Evolutionary conservation across 1,140 invertebrate species (phyloP).

Genomic region (Pachypsylla venusta): DNA sequence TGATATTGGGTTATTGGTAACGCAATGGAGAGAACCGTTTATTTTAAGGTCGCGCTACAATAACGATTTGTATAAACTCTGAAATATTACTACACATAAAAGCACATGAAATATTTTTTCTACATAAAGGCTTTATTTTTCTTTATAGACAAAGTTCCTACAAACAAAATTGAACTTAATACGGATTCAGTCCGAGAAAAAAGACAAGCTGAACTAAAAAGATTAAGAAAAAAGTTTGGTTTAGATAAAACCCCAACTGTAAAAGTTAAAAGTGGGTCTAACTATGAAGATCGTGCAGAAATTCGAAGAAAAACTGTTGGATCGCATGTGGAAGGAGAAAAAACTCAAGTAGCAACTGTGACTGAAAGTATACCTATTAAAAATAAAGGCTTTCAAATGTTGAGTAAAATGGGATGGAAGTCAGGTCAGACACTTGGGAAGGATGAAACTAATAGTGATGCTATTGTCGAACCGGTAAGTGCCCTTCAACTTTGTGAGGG

Average conservation of each 20-base stretch:
- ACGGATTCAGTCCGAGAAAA: constrained; percentile 29
- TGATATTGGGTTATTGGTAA: too few species aligned
- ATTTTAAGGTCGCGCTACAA: too few species aligned
- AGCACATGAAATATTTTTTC: too few species aligned
- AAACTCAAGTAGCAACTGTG: constrained; percentile 62
- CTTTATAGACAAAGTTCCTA: not conserved
- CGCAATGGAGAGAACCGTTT: too few species aligned
- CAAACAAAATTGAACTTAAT: not conserved
- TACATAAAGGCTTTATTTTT: too few species aligned
- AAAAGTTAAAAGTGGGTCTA: constrained; percentile 11
- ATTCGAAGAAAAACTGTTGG: constrained; percentile 56
- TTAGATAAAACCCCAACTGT: constrained; percentile 35
- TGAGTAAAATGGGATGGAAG: constrained; percentile 86
- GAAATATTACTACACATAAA: too few species aligned
- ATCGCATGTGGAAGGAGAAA: constrained; percentile 63
- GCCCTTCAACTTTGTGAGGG: constrained; percentile 2
- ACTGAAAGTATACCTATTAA: constrained; percentile 41
- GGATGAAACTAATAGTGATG: constrained; percentile 36
- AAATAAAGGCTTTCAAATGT: constrained; percentile 67
- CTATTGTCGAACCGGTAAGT: constrained; percentile 66
- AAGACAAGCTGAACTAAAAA: constrained; percentile 55
- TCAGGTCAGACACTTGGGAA: constrained; percentile 72
- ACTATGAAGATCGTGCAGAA: constrained; percentile 64
- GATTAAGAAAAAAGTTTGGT: constrained; percentile 70
- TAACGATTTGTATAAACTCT: too few species aligned